These are phyloP conservation scores for Pachyuromys duprasi DNA, from an alignment of 2,797 vertebrate genomes.

Conservation along the genomic window DNA sequence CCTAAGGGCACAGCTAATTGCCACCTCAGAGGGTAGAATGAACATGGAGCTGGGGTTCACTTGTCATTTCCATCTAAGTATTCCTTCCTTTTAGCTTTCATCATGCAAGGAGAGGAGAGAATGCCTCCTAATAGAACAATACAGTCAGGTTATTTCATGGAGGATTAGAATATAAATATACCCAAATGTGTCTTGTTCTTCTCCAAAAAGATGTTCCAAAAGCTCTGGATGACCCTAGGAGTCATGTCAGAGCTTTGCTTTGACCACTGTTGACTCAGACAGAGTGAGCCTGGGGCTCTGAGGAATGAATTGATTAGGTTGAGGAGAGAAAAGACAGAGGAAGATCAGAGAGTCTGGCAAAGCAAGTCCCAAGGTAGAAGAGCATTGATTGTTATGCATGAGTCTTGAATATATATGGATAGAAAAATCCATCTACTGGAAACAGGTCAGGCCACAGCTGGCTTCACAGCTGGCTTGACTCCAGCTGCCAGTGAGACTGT, in stretches of 20 bases:
- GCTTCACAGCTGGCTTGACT: not conserved
- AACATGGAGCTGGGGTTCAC: not conserved
- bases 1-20: not conserved
- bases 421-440: not conserved
- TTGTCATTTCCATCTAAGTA: accelerated
- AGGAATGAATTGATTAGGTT: not conserved
- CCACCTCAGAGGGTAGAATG: not conserved
- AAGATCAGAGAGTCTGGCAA: not conserved
- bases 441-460: not conserved
- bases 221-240: not conserved
- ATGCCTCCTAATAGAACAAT: not conserved
- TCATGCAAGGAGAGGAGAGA: not conserved
- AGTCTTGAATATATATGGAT: not conserved
- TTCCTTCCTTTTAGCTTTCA: not conserved
- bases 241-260: not conserved
- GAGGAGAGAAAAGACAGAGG: not conserved
- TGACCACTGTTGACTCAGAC: not conserved
- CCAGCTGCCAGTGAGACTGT: not conserved
- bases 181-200: not conserved
- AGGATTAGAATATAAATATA: not conserved
- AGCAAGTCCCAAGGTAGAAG: not conserved
- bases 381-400: not conserved
- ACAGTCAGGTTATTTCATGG: not conserved
- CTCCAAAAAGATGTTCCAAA: not conserved
- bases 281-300: not conserved